Evolutionary conservation across 2,797 vertebrate species (phyloP).

Genomic region (Lindbergichthys nudifrons): DNA sequence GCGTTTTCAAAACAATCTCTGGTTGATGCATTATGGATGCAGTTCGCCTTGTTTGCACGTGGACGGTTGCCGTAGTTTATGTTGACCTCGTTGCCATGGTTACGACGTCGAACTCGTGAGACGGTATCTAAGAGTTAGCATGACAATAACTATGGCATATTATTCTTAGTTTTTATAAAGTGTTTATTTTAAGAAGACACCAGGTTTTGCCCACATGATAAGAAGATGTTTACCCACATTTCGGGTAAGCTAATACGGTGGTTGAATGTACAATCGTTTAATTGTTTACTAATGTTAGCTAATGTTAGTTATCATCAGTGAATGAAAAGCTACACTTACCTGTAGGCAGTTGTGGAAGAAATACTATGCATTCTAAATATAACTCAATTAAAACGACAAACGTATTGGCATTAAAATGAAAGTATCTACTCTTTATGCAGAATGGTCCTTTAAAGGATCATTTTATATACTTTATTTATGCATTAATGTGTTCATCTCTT

Average conservation of each 20-base stretch:
- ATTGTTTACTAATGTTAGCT: not conserved
- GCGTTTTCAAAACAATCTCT: not conserved
- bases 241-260: constrained; percentile 6
- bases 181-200: not conserved
- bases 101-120: constrained; percentile 18
- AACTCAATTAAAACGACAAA: too few relatives aligned
- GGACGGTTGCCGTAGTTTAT: constrained; percentile 46
- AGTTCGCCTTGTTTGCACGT: constrained; percentile 26
- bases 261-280: too few relatives aligned
- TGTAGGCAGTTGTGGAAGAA: not conserved
- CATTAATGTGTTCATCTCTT: too few relatives aligned
- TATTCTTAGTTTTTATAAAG: rapidly evolving
- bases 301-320: not conserved
- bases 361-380: too few relatives aligned
- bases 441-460: too few relatives aligned
- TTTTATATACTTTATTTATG: too few relatives aligned
- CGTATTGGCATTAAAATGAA: too few relatives aligned
- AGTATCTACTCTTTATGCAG: too few relatives aligned
- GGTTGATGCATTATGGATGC: not conserved
- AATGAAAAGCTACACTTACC: not conserved
- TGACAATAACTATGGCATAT: rapidly evolving
- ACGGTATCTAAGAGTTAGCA: not conserved
- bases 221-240: not conserved
- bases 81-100: constrained; percentile 65
- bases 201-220: not conserved